phyloP scores from a whole-genome alignment of 2,888 invertebrate genomes.

The Pemphredon lugubris region DNA sequence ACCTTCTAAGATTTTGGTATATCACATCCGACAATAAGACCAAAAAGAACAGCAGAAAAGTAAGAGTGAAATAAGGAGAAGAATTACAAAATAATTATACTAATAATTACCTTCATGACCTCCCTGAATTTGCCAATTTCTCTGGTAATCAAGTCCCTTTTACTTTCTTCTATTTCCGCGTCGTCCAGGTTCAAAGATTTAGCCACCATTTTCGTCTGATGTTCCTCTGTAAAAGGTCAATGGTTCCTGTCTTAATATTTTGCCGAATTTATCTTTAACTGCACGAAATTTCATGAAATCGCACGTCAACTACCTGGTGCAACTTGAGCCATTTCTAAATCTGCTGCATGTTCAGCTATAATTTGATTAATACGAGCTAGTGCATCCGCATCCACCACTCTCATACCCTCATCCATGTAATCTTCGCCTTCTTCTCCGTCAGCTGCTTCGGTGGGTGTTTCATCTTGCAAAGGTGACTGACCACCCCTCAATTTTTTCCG shows the following conservation, averaged over 20 bases:
- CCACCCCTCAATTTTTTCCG: slow-evolving; percentile 84
- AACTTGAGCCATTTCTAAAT: slow-evolving; percentile 77
- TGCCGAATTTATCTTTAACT: not conserved
- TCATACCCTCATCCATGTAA: slow-evolving; percentile 90
- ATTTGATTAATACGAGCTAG: slow-evolving; percentile 90
- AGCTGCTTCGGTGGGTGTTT: slow-evolving; percentile 83
- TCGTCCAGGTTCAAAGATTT: slow-evolving; percentile 85
- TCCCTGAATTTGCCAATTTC: slow-evolving; percentile 99
- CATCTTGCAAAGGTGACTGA: slow-evolving; percentile 83
- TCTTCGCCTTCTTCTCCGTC: slow-evolving; percentile 83
- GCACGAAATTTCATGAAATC: not conserved
- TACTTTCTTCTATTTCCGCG: slow-evolving; percentile 97
- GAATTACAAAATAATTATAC: slow-evolving; percentile 34
- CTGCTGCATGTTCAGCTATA: slow-evolving; percentile 87
- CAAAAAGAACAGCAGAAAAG: slow-evolving; percentile 51
- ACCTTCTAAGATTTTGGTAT: slow-evolving; percentile 48
- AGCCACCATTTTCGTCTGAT: slow-evolving; percentile 78
- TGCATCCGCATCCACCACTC: slow-evolving; percentile 88
- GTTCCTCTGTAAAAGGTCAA: slow-evolving; percentile 83
- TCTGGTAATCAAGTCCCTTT: slow-evolving; percentile 96
- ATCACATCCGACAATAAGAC: slow-evolving; percentile 45
- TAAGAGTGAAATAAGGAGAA: slow-evolving; percentile 43
- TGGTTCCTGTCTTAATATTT: not conserved
- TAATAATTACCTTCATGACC: slow-evolving; percentile 93
- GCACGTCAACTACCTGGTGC: slow-evolving; percentile 71